phyloP scores from a whole-genome alignment of 2,888 invertebrate species.

The Lasioglossum vierecki region DNA sequence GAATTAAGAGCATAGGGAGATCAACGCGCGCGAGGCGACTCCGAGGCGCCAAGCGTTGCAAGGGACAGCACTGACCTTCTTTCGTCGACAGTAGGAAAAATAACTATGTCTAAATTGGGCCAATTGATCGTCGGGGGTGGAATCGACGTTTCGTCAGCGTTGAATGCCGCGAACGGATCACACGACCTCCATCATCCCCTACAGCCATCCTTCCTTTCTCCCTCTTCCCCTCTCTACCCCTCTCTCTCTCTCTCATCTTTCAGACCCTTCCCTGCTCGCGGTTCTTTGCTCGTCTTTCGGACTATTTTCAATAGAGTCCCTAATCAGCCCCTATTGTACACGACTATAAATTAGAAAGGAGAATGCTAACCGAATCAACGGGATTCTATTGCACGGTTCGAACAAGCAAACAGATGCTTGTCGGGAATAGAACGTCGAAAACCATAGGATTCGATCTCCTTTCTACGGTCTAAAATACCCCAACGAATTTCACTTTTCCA shows the following conservation, averaged over 20 bases:
- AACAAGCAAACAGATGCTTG: not conserved
- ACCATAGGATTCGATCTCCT: not conserved
- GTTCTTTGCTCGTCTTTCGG: slow-evolving; percentile 13
- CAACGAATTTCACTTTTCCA: not conserved
- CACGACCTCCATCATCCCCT: not conserved
- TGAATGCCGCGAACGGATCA: slow-evolving; percentile 27
- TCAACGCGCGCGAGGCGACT: slow-evolving; percentile 33
- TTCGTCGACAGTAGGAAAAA: slow-evolving; percentile 52
- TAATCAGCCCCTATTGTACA: slow-evolving; percentile 48
- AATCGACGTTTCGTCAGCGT: slow-evolving; percentile 62
- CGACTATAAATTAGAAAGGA: slow-evolving; percentile 36
- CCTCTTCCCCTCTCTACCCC: not conserved
- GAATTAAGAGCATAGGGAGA: slow-evolving; percentile 60
- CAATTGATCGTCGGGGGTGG: slow-evolving; percentile 64
- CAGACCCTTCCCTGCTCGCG: not conserved
- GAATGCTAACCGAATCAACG: slow-evolving; percentile 32
- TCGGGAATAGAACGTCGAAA: not conserved
- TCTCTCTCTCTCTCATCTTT: not conserved
- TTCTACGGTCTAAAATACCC: not conserved
- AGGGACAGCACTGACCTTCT: slow-evolving; percentile 70
- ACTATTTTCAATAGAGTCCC: slow-evolving; percentile 44
- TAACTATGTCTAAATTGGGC: slow-evolving; percentile 66
- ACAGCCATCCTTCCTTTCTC: not conserved
- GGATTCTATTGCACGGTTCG: not conserved
- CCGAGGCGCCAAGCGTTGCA: slow-evolving; percentile 55